A percentile compares a stretch with the other conserved stretches of the same genome.
phyloP scores from a whole-genome alignment of 2,113 vertebrate species.

The Odobenus rosmarus region DNA sequence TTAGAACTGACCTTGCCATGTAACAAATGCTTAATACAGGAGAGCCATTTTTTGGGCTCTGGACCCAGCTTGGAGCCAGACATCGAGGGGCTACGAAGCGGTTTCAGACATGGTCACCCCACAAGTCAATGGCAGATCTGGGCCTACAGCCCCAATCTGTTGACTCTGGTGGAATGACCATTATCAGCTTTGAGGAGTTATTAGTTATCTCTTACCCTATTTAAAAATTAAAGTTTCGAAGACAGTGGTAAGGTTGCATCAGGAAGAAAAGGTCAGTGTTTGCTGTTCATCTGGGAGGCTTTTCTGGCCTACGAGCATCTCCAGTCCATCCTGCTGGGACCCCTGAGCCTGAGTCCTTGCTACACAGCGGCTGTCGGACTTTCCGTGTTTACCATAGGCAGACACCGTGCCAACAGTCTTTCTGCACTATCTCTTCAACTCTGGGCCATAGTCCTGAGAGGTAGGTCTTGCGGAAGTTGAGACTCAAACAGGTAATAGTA shows the following conservation, averaged over 20 bases:
- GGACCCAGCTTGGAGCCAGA: neutral
- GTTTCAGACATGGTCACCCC: neutral
- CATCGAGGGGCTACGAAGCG: neutral
- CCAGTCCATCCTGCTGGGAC: neutral
- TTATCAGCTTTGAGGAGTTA: neutral
- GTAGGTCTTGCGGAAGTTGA: neutral
- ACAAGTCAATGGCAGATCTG: neutral
- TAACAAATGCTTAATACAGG: neutral
- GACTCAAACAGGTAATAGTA: neutral
- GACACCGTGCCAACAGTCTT: neutral
- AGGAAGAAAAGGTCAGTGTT: neutral
- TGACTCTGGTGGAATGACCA: neutral
- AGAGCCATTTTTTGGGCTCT: neutral
- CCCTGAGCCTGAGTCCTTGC: neutral
- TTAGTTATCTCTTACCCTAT: neutral
- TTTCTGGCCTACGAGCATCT: neutral
- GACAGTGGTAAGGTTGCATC: neutral
- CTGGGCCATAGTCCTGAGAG: neutral
- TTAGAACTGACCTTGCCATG: neutral
- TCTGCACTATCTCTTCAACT: neutral
- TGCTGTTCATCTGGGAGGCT: neutral
- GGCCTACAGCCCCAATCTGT: neutral
- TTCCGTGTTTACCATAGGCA: neutral
- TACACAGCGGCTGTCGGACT: neutral
- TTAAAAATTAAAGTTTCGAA: conserved; percentile 10